Evolutionary conservation across 2,888 invertebrate genomes (phyloP).

Genomic region (Argynnis bischoffii): DNA sequence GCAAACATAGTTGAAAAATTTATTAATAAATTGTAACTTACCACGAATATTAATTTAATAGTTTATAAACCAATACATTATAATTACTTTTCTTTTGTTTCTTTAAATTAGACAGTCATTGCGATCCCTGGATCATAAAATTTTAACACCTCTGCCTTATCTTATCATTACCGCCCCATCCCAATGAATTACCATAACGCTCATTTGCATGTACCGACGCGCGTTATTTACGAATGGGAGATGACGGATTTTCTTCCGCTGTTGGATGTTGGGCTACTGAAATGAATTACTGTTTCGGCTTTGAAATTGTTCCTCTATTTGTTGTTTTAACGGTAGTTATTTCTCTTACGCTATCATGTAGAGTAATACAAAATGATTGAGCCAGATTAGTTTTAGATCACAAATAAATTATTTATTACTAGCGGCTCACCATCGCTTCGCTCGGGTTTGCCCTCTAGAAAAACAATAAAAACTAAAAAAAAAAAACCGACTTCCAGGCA

Average conservation of each 20-base stretch:
- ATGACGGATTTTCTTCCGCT: constrained; percentile 81
- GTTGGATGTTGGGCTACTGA: constrained; percentile 45
- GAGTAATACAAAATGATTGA: too few species aligned
- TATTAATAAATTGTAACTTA: too few species aligned
- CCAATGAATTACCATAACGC: constrained; percentile 78
- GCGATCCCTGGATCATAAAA: not conserved
- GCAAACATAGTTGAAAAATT: too few species aligned
- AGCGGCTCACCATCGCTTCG: too few species aligned
- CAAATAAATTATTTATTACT: too few species aligned
- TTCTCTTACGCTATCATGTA: not conserved
- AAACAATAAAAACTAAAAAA: too few species aligned
- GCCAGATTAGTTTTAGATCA: too few species aligned
- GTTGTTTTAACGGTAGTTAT: constrained; percentile 14
- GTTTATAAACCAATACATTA: too few species aligned
- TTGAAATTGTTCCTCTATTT: constrained; percentile 26
- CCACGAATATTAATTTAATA: too few species aligned
- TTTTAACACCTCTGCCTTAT: constrained; percentile 49
- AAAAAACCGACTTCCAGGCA: too few species aligned
- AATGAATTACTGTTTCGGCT: constrained; percentile 29
- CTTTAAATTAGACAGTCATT: not conserved
- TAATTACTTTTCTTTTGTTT: not conserved
- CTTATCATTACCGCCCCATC: constrained; percentile 74
- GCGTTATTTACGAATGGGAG: constrained; percentile 74
- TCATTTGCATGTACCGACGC: constrained; percentile 74
- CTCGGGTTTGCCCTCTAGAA: too few species aligned